Evolutionary conservation across 1,140 invertebrate genomes (phyloP).

Genomic region (Odontomachus brunneus): DNA sequence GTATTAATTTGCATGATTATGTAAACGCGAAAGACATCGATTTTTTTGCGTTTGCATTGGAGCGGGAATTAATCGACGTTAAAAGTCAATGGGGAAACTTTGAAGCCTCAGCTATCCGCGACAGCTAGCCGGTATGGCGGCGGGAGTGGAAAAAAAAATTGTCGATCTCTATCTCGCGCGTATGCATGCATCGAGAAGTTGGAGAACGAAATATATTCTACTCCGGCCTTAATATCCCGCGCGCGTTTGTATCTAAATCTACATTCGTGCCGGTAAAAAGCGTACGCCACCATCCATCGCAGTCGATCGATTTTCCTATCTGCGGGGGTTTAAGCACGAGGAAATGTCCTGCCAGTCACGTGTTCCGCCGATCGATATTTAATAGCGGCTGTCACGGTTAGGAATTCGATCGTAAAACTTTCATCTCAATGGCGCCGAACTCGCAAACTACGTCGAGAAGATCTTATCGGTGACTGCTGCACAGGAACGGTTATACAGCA

Average conservation of each 20-base stretch:
- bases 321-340: slow-evolving; percentile 11
- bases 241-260: not conserved
- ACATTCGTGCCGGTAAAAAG: slow-evolving; percentile 30
- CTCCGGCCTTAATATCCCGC: not conserved
- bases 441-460: slow-evolving; percentile 34
- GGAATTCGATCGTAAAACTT: slow-evolving; percentile 63
- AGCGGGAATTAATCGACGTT: too few species aligned
- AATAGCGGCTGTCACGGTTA: slow-evolving; percentile 54
- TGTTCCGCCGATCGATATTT: slow-evolving; percentile 60
- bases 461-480: slow-evolving; percentile 53
- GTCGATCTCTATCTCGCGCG: too few species aligned
- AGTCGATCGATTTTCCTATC: slow-evolving; percentile 41
- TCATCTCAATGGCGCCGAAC: slow-evolving; percentile 51
- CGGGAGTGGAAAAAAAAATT: too few species aligned
- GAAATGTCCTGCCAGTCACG: slow-evolving; percentile 50
- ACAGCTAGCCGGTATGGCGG: too few species aligned
- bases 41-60: too few species aligned
- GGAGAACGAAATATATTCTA: not conserved
- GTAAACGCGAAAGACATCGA: too few species aligned
- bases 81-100: too few species aligned
- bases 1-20: too few species aligned
- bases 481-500: not conserved
- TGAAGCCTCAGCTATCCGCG: too few species aligned
- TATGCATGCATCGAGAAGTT: too few species aligned
- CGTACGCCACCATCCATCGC: slow-evolving; percentile 3